Base-by-base conservation (phyloP, 1,140 invertebrate species). In the Pseudobourletiella spinata region DNA sequence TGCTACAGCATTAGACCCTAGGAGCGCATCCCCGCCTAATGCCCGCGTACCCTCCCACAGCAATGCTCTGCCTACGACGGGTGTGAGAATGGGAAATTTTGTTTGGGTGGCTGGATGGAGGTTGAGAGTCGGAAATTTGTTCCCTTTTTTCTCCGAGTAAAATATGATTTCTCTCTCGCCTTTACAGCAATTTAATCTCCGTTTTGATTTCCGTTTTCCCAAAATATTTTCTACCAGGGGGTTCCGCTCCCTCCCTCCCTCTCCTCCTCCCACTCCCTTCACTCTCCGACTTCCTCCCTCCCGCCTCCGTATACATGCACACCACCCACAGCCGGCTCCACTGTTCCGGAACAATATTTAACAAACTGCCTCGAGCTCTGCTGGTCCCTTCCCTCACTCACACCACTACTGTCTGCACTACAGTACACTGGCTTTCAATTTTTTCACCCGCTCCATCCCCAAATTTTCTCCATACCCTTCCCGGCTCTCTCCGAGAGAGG, bases 181-280 rank as follows among this genome's bases (percentile, higher is more conserved):
- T 48, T 22, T 22, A 48, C 44, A 48, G 6, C 44, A 60, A 60
- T 61, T 61, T 61, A 61, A 61, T 61, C 59, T 61, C 59, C 59
- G 59, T 52, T 61, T 61, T 61, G 59, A 61, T 61, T 61, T 61
- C 59, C 59, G 50, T 51, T 61, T 50, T 60, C 50, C 50, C 59
- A 61, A 61, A 39, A 61, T 61, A 61, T 61, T 61, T 60, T 61
- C 50, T 39, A 52, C 30, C 59, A 25, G 51, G 59, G 59, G 59
- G 59, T 61, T 61, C 59, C 59, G 50, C 48, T 60, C 58, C 14
- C 32, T 26, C 29, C 57, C 43, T 35, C 26, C 43, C 39, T 43
- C 56, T 57, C 30, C 29, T 29, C 26, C 56, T 54, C 51, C 29
- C 16, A 26, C 56, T 22, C 56, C 22, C 20, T 42, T 56, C 32